A percentile compares a stretch with the other conserved stretches of the same genome.
Evolutionary conservation across 2,113 vertebrate species (phyloP).

Genomic region (Miniopterus natalensis): DNA sequence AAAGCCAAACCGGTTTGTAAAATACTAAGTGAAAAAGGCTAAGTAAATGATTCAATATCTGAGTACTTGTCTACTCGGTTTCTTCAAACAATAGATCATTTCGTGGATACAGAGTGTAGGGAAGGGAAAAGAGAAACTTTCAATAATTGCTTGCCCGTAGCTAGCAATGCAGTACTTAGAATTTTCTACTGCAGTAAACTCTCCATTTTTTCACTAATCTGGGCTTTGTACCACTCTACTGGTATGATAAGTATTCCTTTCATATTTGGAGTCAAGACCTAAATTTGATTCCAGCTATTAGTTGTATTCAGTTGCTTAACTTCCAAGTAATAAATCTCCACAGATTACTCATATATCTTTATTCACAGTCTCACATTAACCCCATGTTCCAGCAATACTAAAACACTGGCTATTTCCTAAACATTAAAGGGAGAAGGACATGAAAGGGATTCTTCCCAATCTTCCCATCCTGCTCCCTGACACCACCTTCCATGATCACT

Average conservation of each 20-base stretch:
- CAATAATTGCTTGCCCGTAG: neutral
- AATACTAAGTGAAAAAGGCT: neutral
- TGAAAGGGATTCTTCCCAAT: neutral
- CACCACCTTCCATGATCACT: neutral
- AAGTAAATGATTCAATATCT: neutral
- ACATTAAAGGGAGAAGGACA: neutral
- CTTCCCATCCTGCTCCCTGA: neutral
- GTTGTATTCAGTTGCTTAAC: neutral
- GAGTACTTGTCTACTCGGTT: neutral
- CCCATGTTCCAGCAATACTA: neutral
- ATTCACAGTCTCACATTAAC: neutral
- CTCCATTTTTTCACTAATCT: neutral
- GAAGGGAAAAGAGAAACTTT: neutral
- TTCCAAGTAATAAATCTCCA: neutral
- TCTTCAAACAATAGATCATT: neutral
- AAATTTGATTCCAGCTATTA: neutral
- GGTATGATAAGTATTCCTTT: neutral
- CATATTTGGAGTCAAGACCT: slow-evolving; percentile 16
- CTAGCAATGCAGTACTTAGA: neutral
- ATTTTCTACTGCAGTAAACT: neutral
- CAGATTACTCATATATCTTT: neutral
- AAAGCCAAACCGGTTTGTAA: neutral
- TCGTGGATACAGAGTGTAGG: neutral
- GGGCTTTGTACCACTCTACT: neutral
- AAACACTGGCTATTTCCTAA: neutral